Percentiles rank a stretch among this genome's conserved stretches.
phyloP scores from a whole-genome alignment of 2,797 vertebrate species.

The Sternotherus odoratus region DNA sequence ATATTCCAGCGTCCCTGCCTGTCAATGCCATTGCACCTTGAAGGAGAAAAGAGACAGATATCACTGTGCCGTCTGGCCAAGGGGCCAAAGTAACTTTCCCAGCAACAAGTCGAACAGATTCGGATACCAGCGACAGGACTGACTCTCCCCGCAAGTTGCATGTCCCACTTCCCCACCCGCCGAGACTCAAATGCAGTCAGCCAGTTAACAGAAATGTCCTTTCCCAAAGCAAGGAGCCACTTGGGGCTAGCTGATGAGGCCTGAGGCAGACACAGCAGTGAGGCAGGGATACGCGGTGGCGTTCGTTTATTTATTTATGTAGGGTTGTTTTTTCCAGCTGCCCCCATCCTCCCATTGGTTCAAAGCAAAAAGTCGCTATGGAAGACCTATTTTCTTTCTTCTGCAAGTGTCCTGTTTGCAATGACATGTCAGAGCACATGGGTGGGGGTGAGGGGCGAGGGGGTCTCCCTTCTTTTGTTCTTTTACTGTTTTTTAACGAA shows the following conservation, averaged over 20 bases:
- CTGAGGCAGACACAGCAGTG: not conserved
- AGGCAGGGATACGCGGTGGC: not conserved
- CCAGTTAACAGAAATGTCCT: not conserved
- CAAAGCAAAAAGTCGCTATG: slow-evolving; percentile 74
- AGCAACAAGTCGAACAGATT: not conserved
- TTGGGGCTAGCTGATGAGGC: slow-evolving; percentile 12
- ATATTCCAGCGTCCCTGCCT: not conserved
- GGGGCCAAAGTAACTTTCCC: slow-evolving; percentile 14
- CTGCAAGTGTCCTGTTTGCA: slow-evolving; percentile 72
- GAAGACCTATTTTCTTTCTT: slow-evolving; percentile 77
- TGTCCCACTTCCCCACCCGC: not conserved
- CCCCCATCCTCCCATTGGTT: slow-evolving; percentile 81
- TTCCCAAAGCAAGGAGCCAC: slow-evolving; percentile 18
- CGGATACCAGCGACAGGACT: not conserved
- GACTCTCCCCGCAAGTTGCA: not conserved
- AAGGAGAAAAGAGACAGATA: not conserved
- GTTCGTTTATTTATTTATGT: not conserved
- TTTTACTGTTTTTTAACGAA: not conserved
- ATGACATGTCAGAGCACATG: slow-evolving; percentile 49
- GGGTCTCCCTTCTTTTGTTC: not conserved
- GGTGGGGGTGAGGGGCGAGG: not conserved
- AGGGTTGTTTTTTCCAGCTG: slow-evolving; percentile 47
- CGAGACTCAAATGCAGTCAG: slow-evolving; percentile 20
- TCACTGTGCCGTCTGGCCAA: not conserved
- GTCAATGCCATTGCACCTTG: not conserved